Base-by-base conservation (phyloP, 2,113 vertebrate genomes). In the Lophura nycthemera region DNA sequence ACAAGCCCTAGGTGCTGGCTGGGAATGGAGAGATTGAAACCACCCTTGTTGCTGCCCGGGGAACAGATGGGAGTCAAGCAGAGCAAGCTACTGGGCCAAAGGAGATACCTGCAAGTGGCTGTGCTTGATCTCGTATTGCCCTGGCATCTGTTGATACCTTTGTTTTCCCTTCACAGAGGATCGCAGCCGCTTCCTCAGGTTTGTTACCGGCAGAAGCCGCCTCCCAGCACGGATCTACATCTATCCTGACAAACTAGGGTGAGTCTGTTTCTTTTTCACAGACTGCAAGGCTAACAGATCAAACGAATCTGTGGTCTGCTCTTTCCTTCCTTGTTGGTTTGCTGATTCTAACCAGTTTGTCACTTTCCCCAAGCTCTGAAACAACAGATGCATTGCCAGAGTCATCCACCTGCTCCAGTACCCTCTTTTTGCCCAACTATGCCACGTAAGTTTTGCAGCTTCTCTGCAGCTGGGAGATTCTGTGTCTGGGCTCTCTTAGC, bases 371-470 rank as follows among this genome's bases (percentile, higher is more conserved):
- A 96, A 99, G 99, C n/a, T 98, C 98, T n/a, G 99, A 99, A 97
- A 99, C 98, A 0, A 98, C 99, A 22, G 99, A 99, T 54, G 98
- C 99, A 3, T 98, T 99, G 87, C 99, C 99, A 0, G 99, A 99
- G 94, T 99, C 99, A 17, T 99, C 99, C 57, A 99, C 99, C 19
- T 99, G 99, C 95, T 99, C 99, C 79, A 99, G 99, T 93, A 99
- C 98, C 15, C 98, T 99, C 71, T 99, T 99, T 97, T 97, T 99
- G 86, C 99, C 99, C 9, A 99, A 98, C 95, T 99, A 99, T 74
- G 98, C 98, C 77, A 99, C 99, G 99, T 99, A 97, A 85, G 94
- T 97, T 63, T 71, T 84, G 36, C 17, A 90, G 70, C 30, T 90
- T 80, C 48, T 19, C 12, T 79, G 0, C 22, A 18, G 59, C 16